These are phyloP conservation scores for Creontiades dilutus DNA, from an alignment of 2,888 invertebrate genomes.

Conservation along the genomic window DNA sequence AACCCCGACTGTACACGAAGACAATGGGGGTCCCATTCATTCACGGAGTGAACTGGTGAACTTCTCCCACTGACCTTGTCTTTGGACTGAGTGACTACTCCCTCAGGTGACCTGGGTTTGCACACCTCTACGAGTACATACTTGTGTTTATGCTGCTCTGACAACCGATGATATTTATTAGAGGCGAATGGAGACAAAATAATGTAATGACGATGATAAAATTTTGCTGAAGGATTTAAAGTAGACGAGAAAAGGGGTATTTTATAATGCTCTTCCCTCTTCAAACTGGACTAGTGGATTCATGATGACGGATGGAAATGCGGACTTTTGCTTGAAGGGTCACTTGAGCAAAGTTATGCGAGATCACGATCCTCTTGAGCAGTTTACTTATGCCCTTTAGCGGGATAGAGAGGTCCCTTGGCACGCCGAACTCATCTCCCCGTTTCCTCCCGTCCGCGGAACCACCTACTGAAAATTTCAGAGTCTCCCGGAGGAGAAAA, in stretches of 20 bases:
- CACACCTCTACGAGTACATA: too few relatives aligned
- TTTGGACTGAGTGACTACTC: too few relatives aligned
- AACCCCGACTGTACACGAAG: too few relatives aligned
- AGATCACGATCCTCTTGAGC: background rate
- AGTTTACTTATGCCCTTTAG: background rate
- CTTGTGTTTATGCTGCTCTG: too few relatives aligned
- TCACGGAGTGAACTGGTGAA: too few relatives aligned
- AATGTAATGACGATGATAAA: background rate
- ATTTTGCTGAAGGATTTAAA: background rate
- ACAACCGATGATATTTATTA: too few relatives aligned
- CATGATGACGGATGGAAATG: slow-evolving; percentile 21
- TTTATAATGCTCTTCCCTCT: background rate
- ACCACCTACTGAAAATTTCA: background rate
- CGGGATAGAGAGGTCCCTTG: background rate
- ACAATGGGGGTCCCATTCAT: too few relatives aligned
- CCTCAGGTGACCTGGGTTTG: too few relatives aligned
- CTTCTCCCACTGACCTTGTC: too few relatives aligned
- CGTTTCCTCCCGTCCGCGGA: background rate
- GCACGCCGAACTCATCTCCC: background rate
- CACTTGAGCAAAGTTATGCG: slow-evolving; percentile 16
- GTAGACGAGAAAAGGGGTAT: background rate
- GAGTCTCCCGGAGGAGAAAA: slow-evolving; percentile 1
- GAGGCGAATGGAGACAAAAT: too few relatives aligned
- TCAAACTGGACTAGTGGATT: background rate
- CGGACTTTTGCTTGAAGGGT: background rate